Evolutionary conservation across 2,888 invertebrate genomes (phyloP), one percentile per base, ranked within the genome.

Genomic region (Perdita meconis): DNA sequence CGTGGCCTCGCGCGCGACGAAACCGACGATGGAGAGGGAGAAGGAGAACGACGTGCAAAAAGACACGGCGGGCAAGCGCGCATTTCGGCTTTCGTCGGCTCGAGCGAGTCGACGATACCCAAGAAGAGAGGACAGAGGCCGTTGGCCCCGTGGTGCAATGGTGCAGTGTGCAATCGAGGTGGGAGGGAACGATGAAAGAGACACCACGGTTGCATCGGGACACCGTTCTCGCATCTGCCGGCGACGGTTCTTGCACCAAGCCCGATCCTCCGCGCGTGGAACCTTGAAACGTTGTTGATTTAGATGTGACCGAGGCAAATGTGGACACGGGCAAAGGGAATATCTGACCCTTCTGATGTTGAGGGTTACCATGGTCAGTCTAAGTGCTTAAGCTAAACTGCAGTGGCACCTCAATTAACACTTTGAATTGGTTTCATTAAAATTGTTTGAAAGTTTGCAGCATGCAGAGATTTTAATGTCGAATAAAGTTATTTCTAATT

Each of bases 81-180:
- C 47, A 61, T 69, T 69, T 69, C 53, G 69, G 69, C 50, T 64
- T 40, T 61, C 61, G 50, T 73, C 60, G 78, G 51, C 56, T 44
- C 30, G 78, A 67, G 78, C 63, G 70, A 67, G 69, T 57, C 67
- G 71, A 69, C 77, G 86, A 82, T 86, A 84, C 80, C 80, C n/a
- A n/a, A n/a, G 30, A 30, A 6, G 80, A 61, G 68, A 69, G 61
- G 53, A 65, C 80, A 78, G 84, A 87, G 88, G 89, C 82, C 88
- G 85, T 85, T 88, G 87, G 85, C 88, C 88, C 79, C 77, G 51
- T 83, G 81, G 80, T 85, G 84, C 86, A 85, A 88, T 88, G 87
- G 87, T 87, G 89, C 88, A 86, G 89, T 88, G 89, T 88, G 89
- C 88, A 88, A 88, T 80, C 74, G 80, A 80, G 73, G 72, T 50